Evolutionary conservation across 2,113 vertebrate species (phyloP).

Genomic region (Apteryx owenii): DNA sequence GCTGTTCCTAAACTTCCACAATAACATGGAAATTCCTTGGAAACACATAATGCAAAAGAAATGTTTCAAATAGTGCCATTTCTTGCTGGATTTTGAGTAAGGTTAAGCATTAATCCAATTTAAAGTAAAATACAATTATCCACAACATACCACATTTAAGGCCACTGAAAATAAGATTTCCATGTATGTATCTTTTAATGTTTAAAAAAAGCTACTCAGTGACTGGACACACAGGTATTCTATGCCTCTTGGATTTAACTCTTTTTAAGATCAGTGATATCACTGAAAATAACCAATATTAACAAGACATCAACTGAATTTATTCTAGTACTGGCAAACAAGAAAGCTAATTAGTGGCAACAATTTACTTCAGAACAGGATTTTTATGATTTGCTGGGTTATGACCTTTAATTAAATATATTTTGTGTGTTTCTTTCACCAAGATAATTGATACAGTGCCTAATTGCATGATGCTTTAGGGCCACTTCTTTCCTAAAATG

Average conservation of each 20-base stretch:
- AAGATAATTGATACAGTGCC: conserved; percentile 75
- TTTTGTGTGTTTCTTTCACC: conserved; percentile 73
- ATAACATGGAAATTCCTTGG: neutral
- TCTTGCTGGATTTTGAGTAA: neutral
- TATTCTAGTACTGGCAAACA: conserved; percentile 69
- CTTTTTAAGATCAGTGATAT: conserved; percentile 32
- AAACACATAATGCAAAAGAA: neutral
- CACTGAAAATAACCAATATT: conserved; percentile 66
- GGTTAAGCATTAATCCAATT: rapidly evolving
- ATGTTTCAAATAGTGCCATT: neutral
- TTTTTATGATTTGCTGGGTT: conserved; percentile 77
- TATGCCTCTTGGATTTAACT: conserved; percentile 2
- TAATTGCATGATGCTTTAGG: conserved; percentile 61
- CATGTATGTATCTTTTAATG: neutral
- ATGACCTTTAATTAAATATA: conserved; percentile 78
- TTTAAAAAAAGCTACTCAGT: neutral
- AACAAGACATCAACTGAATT: conserved; percentile 55
- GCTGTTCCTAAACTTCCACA: neutral
- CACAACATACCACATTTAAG: neutral
- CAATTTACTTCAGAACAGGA: conserved; percentile 74
- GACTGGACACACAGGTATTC: neutral
- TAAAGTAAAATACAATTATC: neutral
- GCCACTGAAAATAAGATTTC: neutral
- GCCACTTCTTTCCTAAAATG: conserved; percentile 59
- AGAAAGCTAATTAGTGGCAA: conserved; percentile 76